A percentile compares a stretch with the other conserved stretches of the same genome.
These are phyloP conservation scores for Eubasilissa splendida DNA, from an alignment of 2,888 invertebrate species.

Conservation along the genomic window DNA sequence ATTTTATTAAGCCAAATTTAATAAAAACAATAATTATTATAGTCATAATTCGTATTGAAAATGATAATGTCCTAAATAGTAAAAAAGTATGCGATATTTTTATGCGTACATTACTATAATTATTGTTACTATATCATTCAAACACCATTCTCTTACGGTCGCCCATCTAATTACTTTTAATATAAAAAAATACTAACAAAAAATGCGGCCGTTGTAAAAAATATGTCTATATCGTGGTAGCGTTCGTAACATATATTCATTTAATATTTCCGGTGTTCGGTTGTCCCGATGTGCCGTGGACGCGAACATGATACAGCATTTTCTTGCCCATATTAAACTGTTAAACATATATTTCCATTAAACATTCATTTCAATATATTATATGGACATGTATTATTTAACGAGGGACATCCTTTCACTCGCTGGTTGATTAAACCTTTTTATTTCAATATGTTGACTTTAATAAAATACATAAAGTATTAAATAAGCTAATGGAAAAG, in stretches of 20 bases:
- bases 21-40: too few species aligned
- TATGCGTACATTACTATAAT: too few species aligned
- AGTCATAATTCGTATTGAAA: too few species aligned
- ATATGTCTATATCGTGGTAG: neutral
- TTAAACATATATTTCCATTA: slow-evolving; percentile 40
- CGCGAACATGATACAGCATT: slow-evolving; percentile 53
- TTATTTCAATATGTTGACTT: neutral
- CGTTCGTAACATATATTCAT: slow-evolving; percentile 47
- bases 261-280: slow-evolving; percentile 55
- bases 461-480: too few species aligned
- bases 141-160: too few species aligned
- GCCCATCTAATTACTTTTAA: too few species aligned
- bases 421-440: slow-evolving; percentile 10
- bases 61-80: too few species aligned
- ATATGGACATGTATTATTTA: slow-evolving; percentile 31
- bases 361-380: slow-evolving; percentile 27
- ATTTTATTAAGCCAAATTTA: too few species aligned
- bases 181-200: neutral
- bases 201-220: neutral
- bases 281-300: slow-evolving; percentile 32
- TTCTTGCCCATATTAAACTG: slow-evolving; percentile 39
- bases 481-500: too few species aligned
- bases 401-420: slow-evolving; percentile 27
- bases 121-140: too few species aligned
- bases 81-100: too few species aligned